Evolutionary conservation across 1,140 invertebrate genomes (phyloP), one percentile per base, ranked within the genome.

Genomic region (Maconellicoccus hirsutus): DNA sequence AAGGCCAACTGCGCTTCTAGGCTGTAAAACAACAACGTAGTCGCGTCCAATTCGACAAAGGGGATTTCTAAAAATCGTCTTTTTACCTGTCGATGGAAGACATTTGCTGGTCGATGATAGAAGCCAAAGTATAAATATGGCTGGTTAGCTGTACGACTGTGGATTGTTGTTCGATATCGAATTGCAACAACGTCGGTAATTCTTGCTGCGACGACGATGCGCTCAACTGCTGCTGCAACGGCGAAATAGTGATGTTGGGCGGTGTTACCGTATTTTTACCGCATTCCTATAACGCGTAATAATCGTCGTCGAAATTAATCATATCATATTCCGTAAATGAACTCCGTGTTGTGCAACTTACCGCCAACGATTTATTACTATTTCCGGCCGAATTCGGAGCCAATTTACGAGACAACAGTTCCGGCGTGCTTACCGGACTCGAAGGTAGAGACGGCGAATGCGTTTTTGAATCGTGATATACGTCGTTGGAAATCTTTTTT

Each of bases 51-150:
- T 59, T 19, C 16, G n/a, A 59, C 6, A 59, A 10, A 42, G 8
- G 8, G 8, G 39, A 42, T 10, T 42, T 42, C n/a, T 42, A n/a
- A n/a, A n/a, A n/a, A n/a, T n/a, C n/a, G n/a, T n/a, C 2, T 38
- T 69, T 61, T 76, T 79, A 85, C 85, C 84, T 88, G 75, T 92
- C 88, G 75, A 92, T 90, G n/a, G 85, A 89, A 0, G 90, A 92
- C 82, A 92, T 89, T 75, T 92, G 86, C 78, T 91, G 89, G 73
- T 86, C 91, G 73, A 92, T 89, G 73, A 92, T 89, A 77, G 88
- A 91, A 0, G 91, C 82, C 33, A 93, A 80, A 1, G 88, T 91
- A 78, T 93, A 91, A 63, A 93, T 84, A 73, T 91, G 88, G 78
- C 92, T 88, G 16, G 90, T 89, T 25, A 93, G 80, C 74, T 87